Percentiles rank a stretch among this genome's conserved stretches.
Evolutionary conservation across 2,113 vertebrate genomes (phyloP).

Genomic region (Triplophysa siluroides): DNA sequence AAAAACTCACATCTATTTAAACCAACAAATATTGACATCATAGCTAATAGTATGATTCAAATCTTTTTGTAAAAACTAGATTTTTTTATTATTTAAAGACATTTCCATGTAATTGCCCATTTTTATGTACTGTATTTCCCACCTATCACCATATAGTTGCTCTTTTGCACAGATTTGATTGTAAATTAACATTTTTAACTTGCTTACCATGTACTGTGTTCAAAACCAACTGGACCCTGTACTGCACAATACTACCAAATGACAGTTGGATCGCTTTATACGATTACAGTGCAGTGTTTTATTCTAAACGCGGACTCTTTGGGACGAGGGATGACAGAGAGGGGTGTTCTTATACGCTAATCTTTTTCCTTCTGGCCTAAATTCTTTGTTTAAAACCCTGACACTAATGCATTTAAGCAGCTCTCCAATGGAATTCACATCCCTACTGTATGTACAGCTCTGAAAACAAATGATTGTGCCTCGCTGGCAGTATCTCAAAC

Average conservation of each 20-base stretch:
- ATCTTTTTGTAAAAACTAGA: no score
- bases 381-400: conserved; percentile 15
- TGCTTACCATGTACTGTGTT: neutral
- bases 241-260: neutral
- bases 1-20: no score
- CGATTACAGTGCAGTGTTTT: neutral
- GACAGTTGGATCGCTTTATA: conserved; percentile 12
- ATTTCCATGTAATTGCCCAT: no score
- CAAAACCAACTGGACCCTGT: conserved; percentile 1
- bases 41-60: no score
- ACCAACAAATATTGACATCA: no score
- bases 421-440: conserved; percentile 15
- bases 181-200: neutral
- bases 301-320: conserved; percentile 19
- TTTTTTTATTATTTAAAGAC: no score
- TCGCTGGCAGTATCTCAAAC: conserved; percentile 16
- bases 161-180: neutral
- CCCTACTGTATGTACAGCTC: conserved; percentile 11
- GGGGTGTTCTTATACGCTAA: neutral
- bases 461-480: conserved; percentile 20
- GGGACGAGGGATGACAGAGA: conserved; percentile 26
- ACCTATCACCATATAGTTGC: neutral
- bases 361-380: conserved; percentile 33
- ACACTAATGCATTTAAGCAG: conserved; percentile 23
- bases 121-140: no score